Percentiles rank a stretch among this genome's conserved stretches.
phyloP scores from a whole-genome alignment of 2,113 vertebrate genomes.

The Passer montanus region DNA sequence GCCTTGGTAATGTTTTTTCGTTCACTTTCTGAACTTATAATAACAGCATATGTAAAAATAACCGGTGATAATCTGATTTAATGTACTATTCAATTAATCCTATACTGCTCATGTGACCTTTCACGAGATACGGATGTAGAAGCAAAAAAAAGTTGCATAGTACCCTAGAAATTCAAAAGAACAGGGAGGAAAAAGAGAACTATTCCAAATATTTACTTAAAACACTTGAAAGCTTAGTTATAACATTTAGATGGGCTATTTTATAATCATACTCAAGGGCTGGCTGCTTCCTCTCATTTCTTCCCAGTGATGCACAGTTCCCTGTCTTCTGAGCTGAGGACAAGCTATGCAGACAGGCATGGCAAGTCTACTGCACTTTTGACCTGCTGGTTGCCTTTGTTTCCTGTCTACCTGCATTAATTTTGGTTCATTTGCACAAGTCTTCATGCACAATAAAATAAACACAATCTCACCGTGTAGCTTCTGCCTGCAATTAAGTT shows the following conservation, averaged over 20 bases:
- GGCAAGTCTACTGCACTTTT: slow-evolving; percentile 55
- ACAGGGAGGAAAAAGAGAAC: not conserved
- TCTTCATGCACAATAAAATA: slow-evolving; percentile 1
- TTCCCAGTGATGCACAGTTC: not conserved
- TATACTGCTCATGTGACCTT: not conserved
- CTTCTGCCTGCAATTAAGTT: not conserved
- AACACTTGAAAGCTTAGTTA: not conserved
- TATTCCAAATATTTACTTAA: not conserved
- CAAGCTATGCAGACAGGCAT: slow-evolving; percentile 32
- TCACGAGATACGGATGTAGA: not conserved
- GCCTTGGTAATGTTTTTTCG: not conserved
- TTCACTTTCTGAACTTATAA: not conserved
- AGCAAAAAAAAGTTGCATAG: not conserved
- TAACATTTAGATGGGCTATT: not conserved
- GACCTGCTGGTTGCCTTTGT: slow-evolving; percentile 40
- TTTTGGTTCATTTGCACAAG: slow-evolving; percentile 20
- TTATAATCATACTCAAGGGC: not conserved
- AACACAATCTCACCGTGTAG: not conserved
- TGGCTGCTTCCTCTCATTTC: not conserved
- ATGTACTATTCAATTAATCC: not conserved
- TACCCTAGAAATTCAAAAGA: not conserved
- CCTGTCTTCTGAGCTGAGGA: slow-evolving; percentile 8
- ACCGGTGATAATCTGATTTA: not conserved
- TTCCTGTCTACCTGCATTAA: slow-evolving; percentile 58
- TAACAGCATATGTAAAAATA: not conserved